Percentiles rank a stretch among this genome's conserved stretches.
These are phyloP conservation scores for Pterocles orientalis DNA, from an alignment of 2,113 vertebrate genomes.

Conservation along the genomic window DNA sequence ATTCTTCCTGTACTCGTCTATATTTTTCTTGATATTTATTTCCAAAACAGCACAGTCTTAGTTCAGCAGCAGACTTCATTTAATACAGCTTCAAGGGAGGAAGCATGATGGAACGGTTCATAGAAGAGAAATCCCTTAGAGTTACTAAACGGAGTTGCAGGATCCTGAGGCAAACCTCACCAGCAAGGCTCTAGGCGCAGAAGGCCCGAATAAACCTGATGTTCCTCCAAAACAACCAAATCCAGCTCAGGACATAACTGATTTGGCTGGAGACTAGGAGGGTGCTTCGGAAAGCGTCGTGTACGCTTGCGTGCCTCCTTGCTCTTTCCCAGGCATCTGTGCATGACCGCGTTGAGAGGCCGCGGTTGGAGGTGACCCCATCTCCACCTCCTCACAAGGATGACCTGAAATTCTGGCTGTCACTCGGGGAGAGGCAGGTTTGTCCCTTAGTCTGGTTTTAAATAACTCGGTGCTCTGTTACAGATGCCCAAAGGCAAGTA, in stretches of 20 bases:
- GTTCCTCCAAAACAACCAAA: neutral
- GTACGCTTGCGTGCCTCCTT: neutral
- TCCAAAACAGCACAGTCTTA: neutral
- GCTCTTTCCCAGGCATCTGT: neutral
- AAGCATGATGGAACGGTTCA: neutral
- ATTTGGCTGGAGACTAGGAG: neutral
- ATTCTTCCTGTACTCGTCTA: neutral
- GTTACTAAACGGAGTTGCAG: neutral
- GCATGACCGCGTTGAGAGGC: neutral
- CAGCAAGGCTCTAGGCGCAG: neutral
- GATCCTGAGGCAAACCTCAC: neutral
- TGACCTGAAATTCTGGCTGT: neutral
- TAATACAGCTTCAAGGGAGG: neutral
- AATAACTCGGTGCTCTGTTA: neutral
- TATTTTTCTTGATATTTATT: neutral
- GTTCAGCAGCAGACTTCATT: neutral
- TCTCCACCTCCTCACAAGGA: neutral
- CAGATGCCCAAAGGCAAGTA: neutral
- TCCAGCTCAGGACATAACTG: neutral
- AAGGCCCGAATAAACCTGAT: neutral
- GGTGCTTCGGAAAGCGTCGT: neutral
- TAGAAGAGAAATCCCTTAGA: neutral
- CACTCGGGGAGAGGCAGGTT: neutral
- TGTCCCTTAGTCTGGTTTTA: neutral
- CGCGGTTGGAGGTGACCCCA: neutral